phyloP scores from a whole-genome alignment of 2,797 vertebrate genomes.

The Lindbergichthys nudifrons region DNA sequence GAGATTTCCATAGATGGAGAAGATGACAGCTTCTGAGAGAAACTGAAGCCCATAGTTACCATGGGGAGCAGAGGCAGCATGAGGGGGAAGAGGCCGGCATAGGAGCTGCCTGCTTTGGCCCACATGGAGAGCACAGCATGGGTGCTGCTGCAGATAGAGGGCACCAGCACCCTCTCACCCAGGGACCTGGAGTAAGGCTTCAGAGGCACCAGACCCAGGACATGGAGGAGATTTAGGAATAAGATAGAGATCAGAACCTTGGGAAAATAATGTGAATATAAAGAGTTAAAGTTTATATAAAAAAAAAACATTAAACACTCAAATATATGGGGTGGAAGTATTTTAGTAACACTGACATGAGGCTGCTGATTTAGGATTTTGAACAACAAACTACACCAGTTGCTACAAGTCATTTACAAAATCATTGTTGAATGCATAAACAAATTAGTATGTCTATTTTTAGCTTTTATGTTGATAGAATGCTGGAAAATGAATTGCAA shows the following conservation, averaged over 20 bases:
- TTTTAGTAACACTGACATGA: not conserved
- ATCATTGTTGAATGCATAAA: no score
- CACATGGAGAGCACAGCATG: constrained; percentile 77
- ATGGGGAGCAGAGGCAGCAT: constrained; percentile 75
- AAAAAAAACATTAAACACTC: not conserved
- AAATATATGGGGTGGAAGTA: not conserved
- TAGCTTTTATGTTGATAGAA: no score
- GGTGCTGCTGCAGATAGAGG: constrained; percentile 79
- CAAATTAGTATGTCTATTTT: no score
- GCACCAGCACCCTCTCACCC: constrained; percentile 81
- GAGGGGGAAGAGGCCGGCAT: constrained; percentile 69
- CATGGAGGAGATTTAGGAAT: constrained; percentile 73
- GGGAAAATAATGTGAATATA: constrained; percentile 1
- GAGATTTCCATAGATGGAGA: constrained; percentile 56
- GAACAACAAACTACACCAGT: not conserved
- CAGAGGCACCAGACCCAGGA: constrained; percentile 68
- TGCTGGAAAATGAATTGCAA: no score
- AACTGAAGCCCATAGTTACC: constrained; percentile 71
- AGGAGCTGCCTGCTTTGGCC: constrained; percentile 71
- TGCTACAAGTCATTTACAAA: not conserved
- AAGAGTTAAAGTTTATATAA: not conserved
- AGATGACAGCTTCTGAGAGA: constrained; percentile 65
- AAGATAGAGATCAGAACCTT: constrained; percentile 82
- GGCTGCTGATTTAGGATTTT: not conserved
- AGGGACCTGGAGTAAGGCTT: constrained; percentile 71